Conservation (phyloP, 2,113 vertebrate species). For the Calyptommatus sinebrachiatus region DNA sequence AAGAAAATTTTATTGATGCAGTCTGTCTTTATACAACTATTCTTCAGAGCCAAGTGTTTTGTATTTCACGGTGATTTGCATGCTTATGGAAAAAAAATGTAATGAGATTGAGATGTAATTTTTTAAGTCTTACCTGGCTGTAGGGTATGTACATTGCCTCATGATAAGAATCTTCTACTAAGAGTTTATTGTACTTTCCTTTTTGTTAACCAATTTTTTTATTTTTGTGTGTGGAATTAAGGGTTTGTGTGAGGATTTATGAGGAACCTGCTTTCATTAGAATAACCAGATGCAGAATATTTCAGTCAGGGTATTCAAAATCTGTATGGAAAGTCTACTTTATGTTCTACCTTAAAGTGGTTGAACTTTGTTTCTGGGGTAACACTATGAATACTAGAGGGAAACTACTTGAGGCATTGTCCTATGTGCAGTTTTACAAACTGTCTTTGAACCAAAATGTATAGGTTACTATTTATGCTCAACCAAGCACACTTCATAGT, state of each 20-base stretch:
- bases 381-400: conserved; percentile 40
- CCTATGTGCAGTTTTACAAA: conserved; percentile 65
- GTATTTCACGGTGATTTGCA: conserved; percentile 81
- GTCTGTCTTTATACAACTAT: conserved; percentile 81
- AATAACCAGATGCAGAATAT: conserved; percentile 52
- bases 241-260: conserved; percentile 16
- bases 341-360: conserved; percentile 54
- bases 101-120: conserved; percentile 77
- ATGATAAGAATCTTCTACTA: conserved; percentile 72
- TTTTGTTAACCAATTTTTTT: conserved; percentile 67
- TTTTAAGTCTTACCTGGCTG: conserved; percentile 75
- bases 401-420: conserved; percentile 53
- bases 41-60: conserved; percentile 80
- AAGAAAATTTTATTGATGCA: conserved; percentile 82
- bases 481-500: conserved; percentile 52
- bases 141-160: conserved; percentile 72
- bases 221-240: not conserved
- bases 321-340: conserved; percentile 52
- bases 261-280: conserved; percentile 52
- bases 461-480: conserved; percentile 48
- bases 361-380: conserved; percentile 30
- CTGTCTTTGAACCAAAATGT: conserved; percentile 71
- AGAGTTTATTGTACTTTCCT: conserved; percentile 74
- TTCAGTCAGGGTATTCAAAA: conserved; percentile 49
- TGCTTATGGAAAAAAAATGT: conserved; percentile 79